A percentile compares a stretch with the other conserved stretches of the same genome.
phyloP scores from a whole-genome alignment of 1,140 invertebrate genomes.

The Bombus ignitus region DNA sequence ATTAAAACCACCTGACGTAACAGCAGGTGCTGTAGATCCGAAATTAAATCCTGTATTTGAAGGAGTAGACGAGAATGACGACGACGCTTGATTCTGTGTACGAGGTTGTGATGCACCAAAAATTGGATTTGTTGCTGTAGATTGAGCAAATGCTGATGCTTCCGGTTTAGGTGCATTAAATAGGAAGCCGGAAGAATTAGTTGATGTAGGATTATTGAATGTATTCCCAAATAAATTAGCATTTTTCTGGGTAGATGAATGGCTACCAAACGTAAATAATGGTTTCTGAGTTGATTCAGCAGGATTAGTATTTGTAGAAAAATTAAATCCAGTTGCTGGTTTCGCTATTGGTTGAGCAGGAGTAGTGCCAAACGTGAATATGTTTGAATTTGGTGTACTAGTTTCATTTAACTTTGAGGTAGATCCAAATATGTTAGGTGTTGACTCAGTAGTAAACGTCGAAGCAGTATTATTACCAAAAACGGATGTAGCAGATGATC shows the following conservation, averaged over 20 bases:
- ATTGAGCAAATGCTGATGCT: conserved; percentile 70
- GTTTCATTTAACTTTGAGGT: conserved; percentile 58
- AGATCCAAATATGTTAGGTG: conserved; percentile 61
- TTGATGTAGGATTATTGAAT: conserved; percentile 53
- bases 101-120: conserved; percentile 70
- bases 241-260: conserved; percentile 29
- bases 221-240: conserved; percentile 59
- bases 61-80: conserved; percentile 61
- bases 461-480: conserved; percentile 59
- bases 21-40: conserved; percentile 59
- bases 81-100: conserved; percentile 52
- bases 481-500: conserved; percentile 30
- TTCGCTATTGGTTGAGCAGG: conserved; percentile 46
- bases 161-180: conserved; percentile 75
- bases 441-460: conserved; percentile 45
- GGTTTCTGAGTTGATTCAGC: conserved; percentile 48
- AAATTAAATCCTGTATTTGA: conserved; percentile 72
- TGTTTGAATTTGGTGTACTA: conserved; percentile 32
- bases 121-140: conserved; percentile 59
- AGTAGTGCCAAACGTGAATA: conserved; percentile 69
- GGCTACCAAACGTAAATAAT: conserved; percentile 63
- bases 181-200: conserved; percentile 60
- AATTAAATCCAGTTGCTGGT: conserved; percentile 63
- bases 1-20: conserved; percentile 70
- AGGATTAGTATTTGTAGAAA: conserved; percentile 54